Conservation (phyloP, 2,797 vertebrate genomes). For the Nothura maculosa region DNA sequence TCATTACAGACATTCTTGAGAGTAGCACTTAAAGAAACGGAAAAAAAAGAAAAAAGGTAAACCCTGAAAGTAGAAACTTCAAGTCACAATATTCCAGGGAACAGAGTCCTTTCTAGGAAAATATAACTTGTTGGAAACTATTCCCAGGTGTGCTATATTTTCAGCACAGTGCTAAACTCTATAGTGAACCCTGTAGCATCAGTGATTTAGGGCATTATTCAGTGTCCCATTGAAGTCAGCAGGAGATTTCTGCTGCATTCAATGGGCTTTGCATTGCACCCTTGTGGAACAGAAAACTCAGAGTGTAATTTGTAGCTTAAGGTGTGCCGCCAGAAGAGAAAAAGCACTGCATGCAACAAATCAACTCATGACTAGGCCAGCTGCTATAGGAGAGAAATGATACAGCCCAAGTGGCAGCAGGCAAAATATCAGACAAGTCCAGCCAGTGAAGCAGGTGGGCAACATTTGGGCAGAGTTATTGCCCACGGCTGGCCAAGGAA, state of each 20-base stretch:
- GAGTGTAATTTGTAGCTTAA: constrained; percentile 3
- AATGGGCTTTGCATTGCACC: not conserved
- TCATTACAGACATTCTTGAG: not conserved
- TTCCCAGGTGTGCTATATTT: not conserved
- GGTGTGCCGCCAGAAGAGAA: not conserved
- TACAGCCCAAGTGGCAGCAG: constrained; percentile 37
- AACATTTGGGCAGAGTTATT: not conserved
- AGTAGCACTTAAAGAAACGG: not conserved
- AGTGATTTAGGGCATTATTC: constrained; percentile 21
- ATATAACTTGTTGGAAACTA: not conserved
- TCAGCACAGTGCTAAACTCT: not conserved
- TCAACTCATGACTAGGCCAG: constrained; percentile 10
- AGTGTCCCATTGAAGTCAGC: not conserved
- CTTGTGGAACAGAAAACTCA: constrained; percentile 20
- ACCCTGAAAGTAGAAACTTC: not conserved
- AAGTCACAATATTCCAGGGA: not conserved
- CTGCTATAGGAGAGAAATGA: not conserved
- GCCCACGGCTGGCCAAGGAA: not conserved
- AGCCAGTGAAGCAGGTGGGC: constrained; percentile 24
- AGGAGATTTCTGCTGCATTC: not conserved
- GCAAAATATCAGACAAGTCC: not conserved
- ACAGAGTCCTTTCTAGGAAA: not conserved
- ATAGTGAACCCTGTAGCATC: not conserved
- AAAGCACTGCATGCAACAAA: constrained; percentile 23
- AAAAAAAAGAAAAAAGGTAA: not conserved